phyloP scores from a whole-genome alignment of 2,888 invertebrate genomes.

The Galeruca laticollis region DNA sequence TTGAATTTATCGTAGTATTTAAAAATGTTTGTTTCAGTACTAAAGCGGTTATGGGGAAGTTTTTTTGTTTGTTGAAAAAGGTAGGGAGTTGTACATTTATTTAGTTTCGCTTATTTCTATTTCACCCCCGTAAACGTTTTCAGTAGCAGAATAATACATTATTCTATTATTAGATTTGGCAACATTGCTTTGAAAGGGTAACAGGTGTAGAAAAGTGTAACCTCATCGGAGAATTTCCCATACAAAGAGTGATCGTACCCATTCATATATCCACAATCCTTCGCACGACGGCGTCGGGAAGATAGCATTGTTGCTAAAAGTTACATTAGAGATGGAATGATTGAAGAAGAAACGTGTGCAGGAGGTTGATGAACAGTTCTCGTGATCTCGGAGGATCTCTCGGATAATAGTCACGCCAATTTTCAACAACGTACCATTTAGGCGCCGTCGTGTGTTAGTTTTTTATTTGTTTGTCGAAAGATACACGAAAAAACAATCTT shows the following conservation, averaged over 20 bases:
- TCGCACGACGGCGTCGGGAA: background rate
- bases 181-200: conserved; percentile 9
- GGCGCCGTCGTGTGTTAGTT: background rate
- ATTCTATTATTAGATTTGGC: background rate
- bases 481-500: background rate
- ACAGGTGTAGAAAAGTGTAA: conserved; percentile 25
- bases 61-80: background rate
- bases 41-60: background rate
- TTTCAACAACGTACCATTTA: conserved; percentile 9
- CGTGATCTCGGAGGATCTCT: conserved; percentile 17
- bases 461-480: conserved; percentile 8
- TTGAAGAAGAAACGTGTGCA: conserved; percentile 8
- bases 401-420: conserved; percentile 15
- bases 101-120: too few relatives aligned
- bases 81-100: too few relatives aligned
- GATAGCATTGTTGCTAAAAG: conserved; percentile 22
- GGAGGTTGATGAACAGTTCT: conserved; percentile 21
- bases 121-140: too few relatives aligned
- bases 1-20: conserved; percentile 14
- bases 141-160: too few relatives aligned
- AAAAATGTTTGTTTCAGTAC: background rate
- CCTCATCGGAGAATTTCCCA: conserved; percentile 5
- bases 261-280: conserved; percentile 12
- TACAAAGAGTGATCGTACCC: conserved; percentile 16
- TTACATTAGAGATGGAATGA: conserved; percentile 8